Percentiles rank a stretch among this genome's conserved stretches.
phyloP scores from a whole-genome alignment of 1,140 invertebrate genomes.

The Cydia splendana region DNA sequence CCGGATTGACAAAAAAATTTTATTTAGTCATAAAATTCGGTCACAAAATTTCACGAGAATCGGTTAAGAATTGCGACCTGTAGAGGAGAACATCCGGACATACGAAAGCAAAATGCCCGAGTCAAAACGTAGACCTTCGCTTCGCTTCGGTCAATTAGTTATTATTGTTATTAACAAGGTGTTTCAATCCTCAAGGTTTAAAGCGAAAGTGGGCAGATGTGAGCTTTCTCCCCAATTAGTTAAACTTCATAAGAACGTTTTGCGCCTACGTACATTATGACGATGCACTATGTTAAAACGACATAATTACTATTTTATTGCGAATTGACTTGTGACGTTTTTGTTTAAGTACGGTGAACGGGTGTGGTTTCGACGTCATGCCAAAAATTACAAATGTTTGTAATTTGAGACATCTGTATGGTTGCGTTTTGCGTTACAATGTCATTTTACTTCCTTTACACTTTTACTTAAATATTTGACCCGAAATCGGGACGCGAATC shows the following conservation, averaged over 20 bases:
- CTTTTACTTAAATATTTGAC: too few relatives aligned
- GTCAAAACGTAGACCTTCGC: too few relatives aligned
- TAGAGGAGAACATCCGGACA: too few relatives aligned
- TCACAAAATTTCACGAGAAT: too few relatives aligned
- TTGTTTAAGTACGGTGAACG: not conserved
- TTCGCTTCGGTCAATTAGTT: too few relatives aligned
- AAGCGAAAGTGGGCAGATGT: conserved; percentile 8
- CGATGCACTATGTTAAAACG: not conserved
- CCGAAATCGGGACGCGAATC: too few relatives aligned
- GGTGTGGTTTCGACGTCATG: not conserved
- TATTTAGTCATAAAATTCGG: too few relatives aligned
- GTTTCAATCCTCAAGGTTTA: conserved; percentile 4
- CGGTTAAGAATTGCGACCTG: too few relatives aligned
- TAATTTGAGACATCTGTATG: not conserved
- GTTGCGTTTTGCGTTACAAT: too few relatives aligned
- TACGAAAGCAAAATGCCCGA: too few relatives aligned
- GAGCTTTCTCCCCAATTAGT: not conserved
- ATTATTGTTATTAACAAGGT: conserved; percentile 13
- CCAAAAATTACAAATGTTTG: not conserved
- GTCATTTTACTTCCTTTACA: too few relatives aligned
- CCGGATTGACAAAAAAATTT: too few relatives aligned
- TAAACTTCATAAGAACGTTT: not conserved
- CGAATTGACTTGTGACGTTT: not conserved
- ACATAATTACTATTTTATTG: not conserved
- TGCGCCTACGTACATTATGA: not conserved